A percentile compares a stretch with the other conserved stretches of the same genome.
These are phyloP conservation scores for Arvicanthis niloticus DNA, from an alignment of 2,113 vertebrate genomes.

Conservation along the genomic window DNA sequence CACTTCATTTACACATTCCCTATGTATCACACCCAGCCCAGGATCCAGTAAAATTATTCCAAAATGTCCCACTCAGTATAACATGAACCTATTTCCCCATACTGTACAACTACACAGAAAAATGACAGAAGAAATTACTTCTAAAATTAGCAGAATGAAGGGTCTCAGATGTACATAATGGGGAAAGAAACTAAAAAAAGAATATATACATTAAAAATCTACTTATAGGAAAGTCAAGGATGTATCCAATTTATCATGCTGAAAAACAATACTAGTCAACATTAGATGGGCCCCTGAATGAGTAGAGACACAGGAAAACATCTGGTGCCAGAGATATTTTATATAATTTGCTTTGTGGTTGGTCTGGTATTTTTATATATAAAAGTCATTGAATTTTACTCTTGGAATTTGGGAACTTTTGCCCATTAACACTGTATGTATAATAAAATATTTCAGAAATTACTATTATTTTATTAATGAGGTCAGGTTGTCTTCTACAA, in stretches of 20 bases:
- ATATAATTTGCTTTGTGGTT: neutral
- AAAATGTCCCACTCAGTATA: neutral
- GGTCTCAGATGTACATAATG: neutral
- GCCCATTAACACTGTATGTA: neutral
- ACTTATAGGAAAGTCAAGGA: slow-evolving; percentile 25
- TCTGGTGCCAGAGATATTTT: neutral
- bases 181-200: neutral
- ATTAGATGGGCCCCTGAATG: neutral
- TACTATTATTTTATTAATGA: neutral
- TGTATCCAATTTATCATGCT: neutral
- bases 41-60: slow-evolving; percentile 35
- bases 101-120: neutral
- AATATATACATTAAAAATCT: slow-evolving; percentile 1
- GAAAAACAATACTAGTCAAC: neutral
- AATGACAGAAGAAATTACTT: slow-evolving; percentile 36
- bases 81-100: slow-evolving; percentile 10
- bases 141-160: neutral
- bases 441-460: neutral
- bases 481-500: neutral
- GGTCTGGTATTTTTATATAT: neutral
- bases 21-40: neutral
- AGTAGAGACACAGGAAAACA: neutral
- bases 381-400: neutral
- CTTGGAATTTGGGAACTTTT: neutral
- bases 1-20: neutral